Conservation (phyloP, 2,797 vertebrate genomes). For the Diceros bicornis region DNA sequence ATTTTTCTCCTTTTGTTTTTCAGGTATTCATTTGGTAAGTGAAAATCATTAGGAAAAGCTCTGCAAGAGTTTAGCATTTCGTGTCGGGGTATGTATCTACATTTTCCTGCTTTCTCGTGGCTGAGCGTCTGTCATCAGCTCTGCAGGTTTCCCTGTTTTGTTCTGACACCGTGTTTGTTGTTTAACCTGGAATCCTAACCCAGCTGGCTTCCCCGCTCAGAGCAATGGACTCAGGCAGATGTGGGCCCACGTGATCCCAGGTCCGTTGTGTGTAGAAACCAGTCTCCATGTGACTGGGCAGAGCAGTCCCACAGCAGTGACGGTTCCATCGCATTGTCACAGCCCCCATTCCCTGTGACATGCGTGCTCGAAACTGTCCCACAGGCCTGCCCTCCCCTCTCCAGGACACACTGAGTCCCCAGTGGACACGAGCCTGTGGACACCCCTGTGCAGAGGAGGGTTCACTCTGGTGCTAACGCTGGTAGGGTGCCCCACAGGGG, state of each 20-base stretch:
- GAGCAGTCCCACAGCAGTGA: background rate
- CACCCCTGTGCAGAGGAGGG: background rate
- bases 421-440: background rate
- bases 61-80: conserved; percentile 53
- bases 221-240: background rate
- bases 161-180: background rate
- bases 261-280: background rate
- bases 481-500: background rate
- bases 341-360: background rate
- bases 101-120: background rate
- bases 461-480: fast-evolving
- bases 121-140: background rate
- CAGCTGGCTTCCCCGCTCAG: background rate
- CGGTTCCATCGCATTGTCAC: too few species aligned
- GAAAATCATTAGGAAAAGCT: conserved; percentile 77
- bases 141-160: background rate
- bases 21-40: conserved; percentile 99
- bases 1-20: conserved; percentile 85
- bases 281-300: fast-evolving
- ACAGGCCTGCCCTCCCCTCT: background rate
- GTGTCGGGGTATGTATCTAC: too few species aligned
- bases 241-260: background rate
- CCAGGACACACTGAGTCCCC: background rate
- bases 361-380: background rate
- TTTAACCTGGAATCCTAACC: background rate